Evolutionary conservation across 2,888 invertebrate genomes (phyloP).

Genomic region (Mythimna pallens): DNA sequence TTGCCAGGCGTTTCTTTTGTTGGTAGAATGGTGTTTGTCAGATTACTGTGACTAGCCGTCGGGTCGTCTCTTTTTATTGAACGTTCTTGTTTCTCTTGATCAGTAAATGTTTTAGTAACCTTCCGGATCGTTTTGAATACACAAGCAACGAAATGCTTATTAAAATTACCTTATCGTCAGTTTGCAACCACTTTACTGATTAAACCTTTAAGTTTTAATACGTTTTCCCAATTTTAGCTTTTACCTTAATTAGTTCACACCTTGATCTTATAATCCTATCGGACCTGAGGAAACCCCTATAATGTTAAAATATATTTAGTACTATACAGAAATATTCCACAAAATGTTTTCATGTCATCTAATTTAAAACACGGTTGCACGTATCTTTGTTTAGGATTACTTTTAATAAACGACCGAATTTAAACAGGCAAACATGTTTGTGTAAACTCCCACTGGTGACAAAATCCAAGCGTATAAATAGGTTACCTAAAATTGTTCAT

Average conservation of each 20-base stretch:
- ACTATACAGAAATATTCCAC: slow-evolving; percentile 5
- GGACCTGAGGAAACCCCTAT: slow-evolving; percentile 11
- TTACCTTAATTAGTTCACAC: slow-evolving; percentile 29
- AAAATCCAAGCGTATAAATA: slow-evolving; percentile 47
- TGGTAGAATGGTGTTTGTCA: slow-evolving; percentile 10
- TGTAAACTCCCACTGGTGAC: slow-evolving; percentile 28
- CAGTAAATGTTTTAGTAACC: neutral
- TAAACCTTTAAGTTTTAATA: slow-evolving; percentile 22
- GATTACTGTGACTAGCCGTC: slow-evolving; percentile 3
- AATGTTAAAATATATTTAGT: slow-evolving; percentile 29
- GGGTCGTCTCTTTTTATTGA: neutral
- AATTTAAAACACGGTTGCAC: slow-evolving; percentile 51
- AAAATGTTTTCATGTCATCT: slow-evolving; percentile 36
- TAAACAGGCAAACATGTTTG: slow-evolving; percentile 49
- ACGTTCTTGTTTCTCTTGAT: slow-evolving; percentile 1
- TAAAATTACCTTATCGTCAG: neutral
- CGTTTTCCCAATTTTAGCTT: slow-evolving; percentile 13
- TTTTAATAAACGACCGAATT: slow-evolving; percentile 60
- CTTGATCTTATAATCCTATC: slow-evolving; percentile 20
- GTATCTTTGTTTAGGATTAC: slow-evolving; percentile 65
- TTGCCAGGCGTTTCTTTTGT: slow-evolving; percentile 30
- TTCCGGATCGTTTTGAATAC: neutral
- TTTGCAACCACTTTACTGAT: slow-evolving; percentile 15
- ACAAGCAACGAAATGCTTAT: neutral
- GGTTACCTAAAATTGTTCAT: slow-evolving; percentile 36